Conservation (phyloP, 2,797 vertebrate species). For the Macrochelys suwanniensis region DNA sequence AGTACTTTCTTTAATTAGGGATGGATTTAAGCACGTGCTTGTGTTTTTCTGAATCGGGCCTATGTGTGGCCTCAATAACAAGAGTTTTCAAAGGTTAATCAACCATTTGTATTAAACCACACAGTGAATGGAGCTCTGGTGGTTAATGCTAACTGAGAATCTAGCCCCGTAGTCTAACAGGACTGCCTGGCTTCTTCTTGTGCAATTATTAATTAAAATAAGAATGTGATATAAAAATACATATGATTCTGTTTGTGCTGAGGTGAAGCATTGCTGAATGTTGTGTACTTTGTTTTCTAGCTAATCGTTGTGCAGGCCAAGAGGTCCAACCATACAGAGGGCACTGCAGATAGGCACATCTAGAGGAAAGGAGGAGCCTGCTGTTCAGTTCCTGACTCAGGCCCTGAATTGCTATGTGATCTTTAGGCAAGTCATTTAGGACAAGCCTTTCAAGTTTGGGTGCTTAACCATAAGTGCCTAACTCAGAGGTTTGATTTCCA, state of each 20-base stretch:
- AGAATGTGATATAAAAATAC: neutral
- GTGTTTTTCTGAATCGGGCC: neutral
- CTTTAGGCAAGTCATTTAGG: neutral
- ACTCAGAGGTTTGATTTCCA: neutral
- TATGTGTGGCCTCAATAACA: constrained; percentile 31
- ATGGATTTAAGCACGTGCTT: constrained; percentile 18
- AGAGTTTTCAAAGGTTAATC: constrained; percentile 26
- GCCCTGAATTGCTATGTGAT: neutral
- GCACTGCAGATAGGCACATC: neutral
- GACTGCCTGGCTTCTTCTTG: neutral
- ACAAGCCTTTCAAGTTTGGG: neutral
- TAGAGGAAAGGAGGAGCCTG: neutral
- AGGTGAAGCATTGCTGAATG: neutral
- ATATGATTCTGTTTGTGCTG: neutral
- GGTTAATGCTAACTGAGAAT: neutral
- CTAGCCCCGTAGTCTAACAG: neutral
- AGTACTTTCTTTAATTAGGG: constrained; percentile 56
- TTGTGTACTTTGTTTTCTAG: neutral
- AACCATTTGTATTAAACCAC: neutral
- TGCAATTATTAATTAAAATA: neutral
- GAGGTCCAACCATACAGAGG: neutral
- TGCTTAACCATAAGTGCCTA: neutral
- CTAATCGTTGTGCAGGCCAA: neutral
- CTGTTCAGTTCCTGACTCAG: neutral
- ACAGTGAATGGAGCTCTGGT: constrained; percentile 19